Evolutionary conservation across 92 coral and sea anemone genomes (phyloP), one percentile per base, ranked within the genome.

Genomic region (Palythoa grandis): DNA sequence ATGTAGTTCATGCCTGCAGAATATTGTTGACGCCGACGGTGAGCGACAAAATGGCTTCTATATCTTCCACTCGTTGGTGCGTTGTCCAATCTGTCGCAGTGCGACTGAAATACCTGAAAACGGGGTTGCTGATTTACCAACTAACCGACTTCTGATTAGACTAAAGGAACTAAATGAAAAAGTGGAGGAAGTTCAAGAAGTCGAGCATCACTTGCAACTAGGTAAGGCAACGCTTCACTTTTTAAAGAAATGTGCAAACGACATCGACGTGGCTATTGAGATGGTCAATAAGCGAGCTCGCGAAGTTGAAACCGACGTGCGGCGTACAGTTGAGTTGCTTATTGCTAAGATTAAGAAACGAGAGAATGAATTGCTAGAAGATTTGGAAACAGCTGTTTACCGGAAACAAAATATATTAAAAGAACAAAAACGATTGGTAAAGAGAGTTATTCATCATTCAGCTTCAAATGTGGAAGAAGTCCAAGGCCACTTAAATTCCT

Each of bases 11-110:
- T 90, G 93, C 39, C 72, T 90, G 47, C 40, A 47, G 9, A 87
- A 54, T 38, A 90, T 90, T 20, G 91, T 56, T 12, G 70, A 77
- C 16, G 37, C 71, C 20, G 71, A 66, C 17, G 20, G 20, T 8
- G 71, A 66, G 71, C 71, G 71, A 22, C 71, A 66, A 66, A 39
- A 22, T 10, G 71, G 71, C 71, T n/a, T 66, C 71, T 66, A 70
- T 25, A 54, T 24, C 10, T 77, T 29, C 29, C 70, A 25, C 56
- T 77, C 74, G 54, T 70, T 89, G 63, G n/a, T 86, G 48, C 90
- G 88, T 17, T 91, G 94, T 69, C 94, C 94, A 37, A 82, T 87
- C 67, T 91, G 94, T 66, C 90, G 94, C 50, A 22, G 17, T 7
- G 14, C 47, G 22, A 86, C 92, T 15, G 88, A 89, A 38, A 57